Conservation (phyloP, 2,888 invertebrate species). For the Lasioglossum marginatum region DNA sequence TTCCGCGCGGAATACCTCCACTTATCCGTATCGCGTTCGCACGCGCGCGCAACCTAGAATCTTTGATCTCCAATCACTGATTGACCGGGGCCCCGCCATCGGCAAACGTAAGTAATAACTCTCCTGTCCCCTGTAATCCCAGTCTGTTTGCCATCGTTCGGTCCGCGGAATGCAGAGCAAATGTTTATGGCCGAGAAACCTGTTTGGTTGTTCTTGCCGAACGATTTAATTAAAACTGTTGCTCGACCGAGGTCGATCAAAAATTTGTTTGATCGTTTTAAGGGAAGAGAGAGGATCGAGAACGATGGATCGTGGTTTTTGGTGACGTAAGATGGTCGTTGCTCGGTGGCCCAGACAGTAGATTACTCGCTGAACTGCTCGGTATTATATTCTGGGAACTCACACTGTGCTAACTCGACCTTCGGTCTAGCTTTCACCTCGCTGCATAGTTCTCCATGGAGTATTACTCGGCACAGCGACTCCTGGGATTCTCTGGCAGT, state of each 20-base stretch:
- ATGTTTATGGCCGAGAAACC: background rate
- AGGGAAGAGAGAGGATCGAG: background rate
- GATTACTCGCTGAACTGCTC: conserved; percentile 40
- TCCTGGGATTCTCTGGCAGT: conserved; percentile 23
- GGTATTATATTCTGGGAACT: conserved; percentile 34
- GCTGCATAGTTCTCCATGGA: conserved; percentile 47
- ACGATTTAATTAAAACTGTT: background rate
- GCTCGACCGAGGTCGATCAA: background rate
- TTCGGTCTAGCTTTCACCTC: conserved; percentile 42
- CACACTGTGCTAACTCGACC: background rate
- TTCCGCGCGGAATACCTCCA: conserved; percentile 14
- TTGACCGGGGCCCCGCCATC: conserved; percentile 2
- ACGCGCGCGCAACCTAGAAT: background rate
- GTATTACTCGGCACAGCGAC: conserved; percentile 40
- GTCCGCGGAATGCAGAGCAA: background rate
- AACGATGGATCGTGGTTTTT: background rate
- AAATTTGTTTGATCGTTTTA: background rate
- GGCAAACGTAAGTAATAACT: conserved; percentile 4
- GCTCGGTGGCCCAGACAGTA: background rate
- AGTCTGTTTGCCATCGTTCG: background rate
- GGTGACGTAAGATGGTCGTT: background rate
- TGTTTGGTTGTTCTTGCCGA: background rate
- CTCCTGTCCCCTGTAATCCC: background rate
- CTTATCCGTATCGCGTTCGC: background rate
- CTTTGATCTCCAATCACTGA: conserved; percentile 17